Percentiles rank a stretch among this genome's conserved stretches.
Evolutionary conservation across 2,888 invertebrate genomes (phyloP).

Genomic region (Chromoteleia sp.): DNA sequence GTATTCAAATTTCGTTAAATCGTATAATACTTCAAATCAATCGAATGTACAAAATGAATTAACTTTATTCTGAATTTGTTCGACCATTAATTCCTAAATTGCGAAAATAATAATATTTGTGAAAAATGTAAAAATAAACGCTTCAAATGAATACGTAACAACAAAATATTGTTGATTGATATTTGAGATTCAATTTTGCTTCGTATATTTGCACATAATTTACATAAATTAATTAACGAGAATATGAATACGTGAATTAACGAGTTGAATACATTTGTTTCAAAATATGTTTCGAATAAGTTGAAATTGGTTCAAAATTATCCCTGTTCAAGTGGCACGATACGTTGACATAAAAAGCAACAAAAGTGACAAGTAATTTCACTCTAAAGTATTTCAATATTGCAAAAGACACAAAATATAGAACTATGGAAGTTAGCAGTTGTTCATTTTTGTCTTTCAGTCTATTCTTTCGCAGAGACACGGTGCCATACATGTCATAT

Average conservation of each 20-base stretch:
- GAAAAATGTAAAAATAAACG: no score
- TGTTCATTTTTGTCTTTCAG: conserved; percentile 22
- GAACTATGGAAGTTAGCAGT: conserved; percentile 21
- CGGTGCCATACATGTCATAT: conserved; percentile 33
- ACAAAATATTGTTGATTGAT: no score
- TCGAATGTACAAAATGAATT: no score
- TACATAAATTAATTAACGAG: no score
- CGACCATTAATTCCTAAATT: no score
- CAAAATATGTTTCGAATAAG: neutral
- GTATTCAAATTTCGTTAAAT: no score
- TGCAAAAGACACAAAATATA: conserved; percentile 6
- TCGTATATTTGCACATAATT: neutral
- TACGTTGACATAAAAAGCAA: neutral
- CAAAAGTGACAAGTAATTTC: conserved; percentile 1
- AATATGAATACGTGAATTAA: no score
- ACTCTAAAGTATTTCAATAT: conserved; percentile 16
- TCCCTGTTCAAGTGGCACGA: neutral
- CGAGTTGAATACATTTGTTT: neutral
- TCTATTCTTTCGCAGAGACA: conserved; percentile 29
- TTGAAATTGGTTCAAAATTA: neutral
- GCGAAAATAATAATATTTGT: no score
- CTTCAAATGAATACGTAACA: neutral
- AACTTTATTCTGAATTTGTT: no score
- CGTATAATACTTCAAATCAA: no score
- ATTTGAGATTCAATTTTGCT: neutral